Conservation (phyloP, 2,113 vertebrate genomes). For the Alces alces region DNA sequence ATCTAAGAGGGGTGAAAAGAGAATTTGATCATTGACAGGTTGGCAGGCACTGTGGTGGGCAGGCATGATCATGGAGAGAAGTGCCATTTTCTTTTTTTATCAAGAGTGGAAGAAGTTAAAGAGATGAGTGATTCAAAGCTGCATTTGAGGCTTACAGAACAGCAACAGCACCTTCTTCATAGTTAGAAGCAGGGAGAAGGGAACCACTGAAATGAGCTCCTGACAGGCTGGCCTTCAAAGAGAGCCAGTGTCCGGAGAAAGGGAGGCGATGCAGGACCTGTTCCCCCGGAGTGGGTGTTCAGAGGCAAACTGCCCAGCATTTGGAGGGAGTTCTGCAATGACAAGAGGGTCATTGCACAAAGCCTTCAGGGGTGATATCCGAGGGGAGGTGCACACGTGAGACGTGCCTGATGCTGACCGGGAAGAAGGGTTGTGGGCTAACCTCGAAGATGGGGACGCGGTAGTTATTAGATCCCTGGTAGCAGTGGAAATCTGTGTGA, state of each 20-base stretch:
- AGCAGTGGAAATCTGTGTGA: background rate
- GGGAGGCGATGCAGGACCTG: background rate
- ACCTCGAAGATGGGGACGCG: background rate
- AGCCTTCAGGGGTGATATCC: background rate
- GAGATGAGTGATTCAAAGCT: background rate
- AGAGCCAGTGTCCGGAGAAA: background rate
- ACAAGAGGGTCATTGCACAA: background rate
- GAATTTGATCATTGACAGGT: background rate
- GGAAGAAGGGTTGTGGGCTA: no score
- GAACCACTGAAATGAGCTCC: background rate
- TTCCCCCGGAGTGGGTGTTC: background rate
- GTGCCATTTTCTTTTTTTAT: background rate
- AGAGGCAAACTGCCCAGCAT: background rate
- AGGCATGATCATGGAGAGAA: background rate
- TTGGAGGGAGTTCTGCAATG: background rate
- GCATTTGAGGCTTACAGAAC: background rate
- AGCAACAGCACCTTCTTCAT: background rate
- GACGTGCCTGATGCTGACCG: background rate
- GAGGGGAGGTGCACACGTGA: background rate
- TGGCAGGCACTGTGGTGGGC: background rate
- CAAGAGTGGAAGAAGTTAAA: background rate
- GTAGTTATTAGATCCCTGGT: background rate
- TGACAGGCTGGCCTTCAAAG: background rate
- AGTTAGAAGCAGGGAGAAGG: background rate
- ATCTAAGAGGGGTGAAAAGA: background rate